These are phyloP conservation scores for Labroides dimidiatus DNA, from an alignment of 2,797 vertebrate genomes.

Conservation along the genomic window DNA sequence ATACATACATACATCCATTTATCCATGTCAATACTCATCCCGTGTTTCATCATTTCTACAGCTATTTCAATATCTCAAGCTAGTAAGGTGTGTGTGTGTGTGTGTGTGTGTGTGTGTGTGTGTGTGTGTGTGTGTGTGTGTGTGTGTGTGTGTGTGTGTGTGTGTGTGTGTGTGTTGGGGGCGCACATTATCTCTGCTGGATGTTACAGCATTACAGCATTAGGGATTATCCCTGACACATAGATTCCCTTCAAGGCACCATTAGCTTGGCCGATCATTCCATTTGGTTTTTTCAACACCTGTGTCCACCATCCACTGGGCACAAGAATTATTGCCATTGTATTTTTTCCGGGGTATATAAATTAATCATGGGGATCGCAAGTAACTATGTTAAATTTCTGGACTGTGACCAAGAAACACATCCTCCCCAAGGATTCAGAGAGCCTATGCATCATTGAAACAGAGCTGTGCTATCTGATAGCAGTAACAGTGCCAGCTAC, in stretches of 20 bases:
- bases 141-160: constrained; percentile 20
- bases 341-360: constrained; percentile 80
- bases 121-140: constrained; percentile 10
- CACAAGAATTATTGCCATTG: constrained; percentile 84
- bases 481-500: constrained; percentile 51
- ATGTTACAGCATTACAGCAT: constrained; percentile 70
- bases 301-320: constrained; percentile 78
- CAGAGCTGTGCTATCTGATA: constrained; percentile 68
- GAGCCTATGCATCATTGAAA: constrained; percentile 82
- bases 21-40: constrained; percentile 69
- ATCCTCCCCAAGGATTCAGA: constrained; percentile 72
- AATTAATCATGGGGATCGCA: constrained; percentile 84
- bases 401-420: constrained; percentile 81
- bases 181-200: constrained; percentile 79
- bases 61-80: constrained; percentile 77
- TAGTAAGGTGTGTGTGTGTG: too few relatives aligned
- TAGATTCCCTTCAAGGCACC: constrained; percentile 84
- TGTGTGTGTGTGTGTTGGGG: constrained; percentile 1
- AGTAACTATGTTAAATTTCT: constrained; percentile 83
- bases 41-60: constrained; percentile 69
- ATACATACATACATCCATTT: constrained; percentile 63
- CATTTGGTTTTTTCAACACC: constrained; percentile 84
- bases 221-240: constrained; percentile 84
- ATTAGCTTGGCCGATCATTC: constrained; percentile 85
- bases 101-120: constrained; percentile 22